Conservation (phyloP, 2,797 vertebrate species). For the Pangasius krempfi region DNA sequence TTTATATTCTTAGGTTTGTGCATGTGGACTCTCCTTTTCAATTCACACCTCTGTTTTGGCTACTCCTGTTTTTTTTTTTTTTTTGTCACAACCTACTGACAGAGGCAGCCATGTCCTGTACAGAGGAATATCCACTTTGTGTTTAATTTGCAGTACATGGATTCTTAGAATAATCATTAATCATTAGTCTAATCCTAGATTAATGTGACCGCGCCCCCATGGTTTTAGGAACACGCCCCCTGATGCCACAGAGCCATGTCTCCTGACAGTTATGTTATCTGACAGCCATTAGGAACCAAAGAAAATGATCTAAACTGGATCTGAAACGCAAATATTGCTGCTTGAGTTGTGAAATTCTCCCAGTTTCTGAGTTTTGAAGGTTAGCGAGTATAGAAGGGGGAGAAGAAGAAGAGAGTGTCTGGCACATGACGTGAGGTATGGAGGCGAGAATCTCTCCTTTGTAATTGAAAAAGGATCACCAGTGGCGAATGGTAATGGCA, state of each 20-base stretch:
- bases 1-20: too few species aligned
- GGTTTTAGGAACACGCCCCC: neutral
- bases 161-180: neutral
- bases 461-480: constrained; percentile 10
- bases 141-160: neutral
- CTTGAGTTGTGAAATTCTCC: neutral
- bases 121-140: neutral
- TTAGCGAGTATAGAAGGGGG: neutral
- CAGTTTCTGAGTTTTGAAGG: neutral
- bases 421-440: neutral
- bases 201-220: neutral
- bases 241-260: neutral
- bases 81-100: neutral
- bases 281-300: neutral
- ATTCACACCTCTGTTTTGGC: too few species aligned
- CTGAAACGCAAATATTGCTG: neutral
- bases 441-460: neutral
- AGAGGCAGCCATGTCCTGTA: neutral
- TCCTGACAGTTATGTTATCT: neutral
- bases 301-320: neutral
- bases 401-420: neutral
- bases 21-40: too few species aligned
- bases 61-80: too few species aligned
- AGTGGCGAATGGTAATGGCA: constrained; percentile 9
- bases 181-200: neutral